Evolutionary conservation across 2,113 vertebrate genomes (phyloP).

Genomic region (Rhizomys pruinosus): DNA sequence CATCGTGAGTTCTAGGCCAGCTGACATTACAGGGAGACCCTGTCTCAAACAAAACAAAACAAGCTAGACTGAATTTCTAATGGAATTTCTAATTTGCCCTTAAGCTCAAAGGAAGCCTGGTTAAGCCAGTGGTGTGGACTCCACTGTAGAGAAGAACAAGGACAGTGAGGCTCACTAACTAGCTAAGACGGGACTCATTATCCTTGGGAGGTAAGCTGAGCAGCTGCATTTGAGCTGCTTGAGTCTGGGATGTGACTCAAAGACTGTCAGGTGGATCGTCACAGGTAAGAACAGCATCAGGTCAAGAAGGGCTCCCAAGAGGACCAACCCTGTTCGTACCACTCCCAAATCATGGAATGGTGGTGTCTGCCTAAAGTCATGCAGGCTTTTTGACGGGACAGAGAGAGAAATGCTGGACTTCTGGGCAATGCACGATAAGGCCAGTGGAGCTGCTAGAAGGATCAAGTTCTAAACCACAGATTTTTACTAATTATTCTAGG

Average conservation of each 20-base stretch:
- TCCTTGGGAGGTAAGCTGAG: neutral
- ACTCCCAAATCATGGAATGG: neutral
- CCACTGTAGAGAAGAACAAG: constrained; percentile 49
- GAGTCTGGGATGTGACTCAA: no score
- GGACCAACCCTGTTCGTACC: neutral
- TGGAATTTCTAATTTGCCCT: constrained; percentile 42
- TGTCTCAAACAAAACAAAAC: neutral
- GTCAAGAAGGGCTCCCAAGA: no score
- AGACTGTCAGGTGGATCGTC: no score
- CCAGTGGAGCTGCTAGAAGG: neutral
- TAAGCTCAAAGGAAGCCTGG: constrained; percentile 28
- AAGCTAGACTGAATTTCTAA: constrained; percentile 55
- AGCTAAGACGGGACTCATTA: constrained; percentile 12
- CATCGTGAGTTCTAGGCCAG: no score
- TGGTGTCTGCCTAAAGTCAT: neutral
- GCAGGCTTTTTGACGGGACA: constrained; percentile 2
- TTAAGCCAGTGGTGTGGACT: neutral
- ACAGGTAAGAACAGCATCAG: no score
- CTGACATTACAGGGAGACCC: no score
- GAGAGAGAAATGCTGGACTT: constrained; percentile 35
- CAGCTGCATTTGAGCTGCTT: no score
- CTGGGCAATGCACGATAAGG: neutral
- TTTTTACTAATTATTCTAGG: neutral
- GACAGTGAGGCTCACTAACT: neutral
- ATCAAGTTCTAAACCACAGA: neutral